Percentiles rank a stretch among this genome's conserved stretches.
Evolutionary conservation across 2,113 vertebrate genomes (phyloP).

Genomic region (Atherinomorus stipes): DNA sequence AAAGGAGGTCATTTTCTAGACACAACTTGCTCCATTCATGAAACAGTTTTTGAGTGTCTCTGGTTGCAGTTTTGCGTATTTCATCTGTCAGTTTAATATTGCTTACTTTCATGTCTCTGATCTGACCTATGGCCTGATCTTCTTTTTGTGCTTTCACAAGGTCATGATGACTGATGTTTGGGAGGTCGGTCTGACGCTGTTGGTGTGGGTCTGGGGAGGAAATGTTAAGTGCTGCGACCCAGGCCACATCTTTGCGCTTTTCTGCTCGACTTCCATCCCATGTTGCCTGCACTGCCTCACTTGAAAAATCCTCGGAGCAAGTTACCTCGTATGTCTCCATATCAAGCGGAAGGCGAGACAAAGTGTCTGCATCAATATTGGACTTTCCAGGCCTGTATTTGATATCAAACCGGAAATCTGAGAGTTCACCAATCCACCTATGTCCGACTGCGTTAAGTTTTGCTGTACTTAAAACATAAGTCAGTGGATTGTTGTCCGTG

Average conservation of each 20-base stretch:
- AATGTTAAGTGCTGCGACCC: background rate
- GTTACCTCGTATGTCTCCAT: background rate
- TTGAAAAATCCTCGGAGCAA: background rate
- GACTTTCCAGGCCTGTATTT: background rate
- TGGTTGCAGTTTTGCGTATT: background rate
- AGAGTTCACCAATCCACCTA: background rate
- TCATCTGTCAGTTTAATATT: background rate
- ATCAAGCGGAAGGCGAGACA: background rate
- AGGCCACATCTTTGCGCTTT: background rate
- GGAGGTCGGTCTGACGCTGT: background rate
- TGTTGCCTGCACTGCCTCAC: background rate
- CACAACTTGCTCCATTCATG: background rate
- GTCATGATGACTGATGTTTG: background rate
- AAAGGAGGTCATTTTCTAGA: background rate
- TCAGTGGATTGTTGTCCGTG: background rate
- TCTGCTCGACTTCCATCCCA: background rate
- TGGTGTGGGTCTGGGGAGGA: background rate
- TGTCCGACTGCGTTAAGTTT: background rate
- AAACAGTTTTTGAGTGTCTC: background rate
- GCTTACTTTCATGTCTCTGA: background rate
- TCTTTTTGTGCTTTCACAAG: background rate
- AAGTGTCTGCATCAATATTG: background rate
- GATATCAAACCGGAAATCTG: background rate
- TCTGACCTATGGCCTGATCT: background rate
- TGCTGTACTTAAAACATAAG: background rate